Evolutionary conservation across 2,888 invertebrate species (phyloP), one percentile per base, ranked within the genome.

Genomic region (Apeira syringaria): DNA sequence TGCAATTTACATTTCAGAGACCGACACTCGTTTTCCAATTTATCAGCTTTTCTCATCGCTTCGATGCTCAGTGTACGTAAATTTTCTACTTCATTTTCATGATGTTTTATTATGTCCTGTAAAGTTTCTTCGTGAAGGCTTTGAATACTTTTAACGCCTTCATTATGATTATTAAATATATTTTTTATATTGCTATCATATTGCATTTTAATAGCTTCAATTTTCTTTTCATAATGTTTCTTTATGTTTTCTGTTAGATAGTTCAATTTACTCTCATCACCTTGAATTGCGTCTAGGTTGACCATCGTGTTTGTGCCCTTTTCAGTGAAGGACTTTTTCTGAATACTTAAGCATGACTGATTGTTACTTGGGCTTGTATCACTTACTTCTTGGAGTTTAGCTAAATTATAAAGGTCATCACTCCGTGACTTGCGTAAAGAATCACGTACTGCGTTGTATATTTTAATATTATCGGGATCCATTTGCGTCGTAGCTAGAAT

Each of bases 131-230:
- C 91, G 20, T 92, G 91, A 17, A 91, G 75, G 47, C 71, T 76
- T 66, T 92, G 92, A 57, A 92, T 80, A 52, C 81, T 90, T 50
- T 79, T 80, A 2, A 92, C 90, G n/a, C 91, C 91, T 48, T 83
- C 80, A 58, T 90, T 88, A 52, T 92, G 91, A 57, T 91, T 87
- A 39, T 87, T 88, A 12, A 91, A 74, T 38, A 92, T 80, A 47
- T 75, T 86, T 56, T 88, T 89, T 30, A 91, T 84, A 35, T 92
- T 90, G 51, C 68, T 78, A 20, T 92, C 91, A 51, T 91, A 91
- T 57, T 92, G 91, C 8, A 73, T 55, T 73, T 92, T 91, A 26
- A 92, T 73, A 2, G 80, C 80, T 30, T 85, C 78, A 17, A 86
- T 70, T 68, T 80, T 87, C 48, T 74, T 80, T 49, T 80, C 81